Conservation (phyloP, 2,113 vertebrate genomes). For the Chionomys nivalis region DNA sequence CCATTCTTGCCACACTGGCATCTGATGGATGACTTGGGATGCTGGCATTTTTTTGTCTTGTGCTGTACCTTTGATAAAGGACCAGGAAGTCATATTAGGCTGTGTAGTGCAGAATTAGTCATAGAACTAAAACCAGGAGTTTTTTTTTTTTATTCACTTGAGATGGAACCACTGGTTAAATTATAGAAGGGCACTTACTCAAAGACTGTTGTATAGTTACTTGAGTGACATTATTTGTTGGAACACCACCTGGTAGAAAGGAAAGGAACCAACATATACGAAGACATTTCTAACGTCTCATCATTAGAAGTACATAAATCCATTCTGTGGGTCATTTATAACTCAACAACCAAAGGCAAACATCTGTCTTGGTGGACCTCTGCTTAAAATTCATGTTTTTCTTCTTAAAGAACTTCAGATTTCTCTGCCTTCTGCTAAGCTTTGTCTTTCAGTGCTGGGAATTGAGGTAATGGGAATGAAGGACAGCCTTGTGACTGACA, state of each 20-base stretch:
- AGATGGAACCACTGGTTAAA: background rate
- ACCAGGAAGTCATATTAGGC: background rate
- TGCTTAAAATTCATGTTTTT: background rate
- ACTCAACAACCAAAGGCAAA: background rate
- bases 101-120: background rate
- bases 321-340: background rate
- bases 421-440: background rate
- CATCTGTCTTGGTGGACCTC: background rate
- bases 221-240: background rate
- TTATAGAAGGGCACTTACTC: background rate
- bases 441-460: background rate
- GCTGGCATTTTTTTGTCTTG: background rate
- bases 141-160: background rate
- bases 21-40: rapidly evolving
- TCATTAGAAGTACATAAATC: background rate
- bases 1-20: background rate
- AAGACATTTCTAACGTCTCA: background rate
- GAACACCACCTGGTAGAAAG: background rate
- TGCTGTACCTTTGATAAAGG: background rate
- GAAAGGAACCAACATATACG: background rate
- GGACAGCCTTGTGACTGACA: background rate
- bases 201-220: background rate
- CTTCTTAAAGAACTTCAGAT: background rate
- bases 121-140: background rate
- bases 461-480: background rate